Evolutionary conservation across 2,113 vertebrate genomes (phyloP), one percentile per base, ranked within the genome.

Genomic region (Cottus gobio): DNA sequence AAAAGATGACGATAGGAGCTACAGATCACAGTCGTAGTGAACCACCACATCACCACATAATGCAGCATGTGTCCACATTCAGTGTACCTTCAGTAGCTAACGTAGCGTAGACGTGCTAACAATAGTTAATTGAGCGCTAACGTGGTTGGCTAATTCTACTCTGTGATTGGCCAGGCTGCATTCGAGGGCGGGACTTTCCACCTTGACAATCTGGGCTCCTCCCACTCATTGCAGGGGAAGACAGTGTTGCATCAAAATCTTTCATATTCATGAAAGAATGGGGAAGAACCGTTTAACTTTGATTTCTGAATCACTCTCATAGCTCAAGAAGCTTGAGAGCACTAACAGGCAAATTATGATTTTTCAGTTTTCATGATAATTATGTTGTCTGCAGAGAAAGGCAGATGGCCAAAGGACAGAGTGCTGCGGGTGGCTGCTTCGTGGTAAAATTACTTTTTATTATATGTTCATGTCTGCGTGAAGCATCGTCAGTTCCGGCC

Each of bases 361-460:
- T 79, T 81, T 70, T 71, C n/a, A 58, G 64, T 77, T 65, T 56
- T 80, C 30, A 12, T 66, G 61, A 57, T 78, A 57, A 75, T 69
- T 42, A 31, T 4, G 66, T 54, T 1, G 65, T 60, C 72, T 75
- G 46, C 75, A 64, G 70, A 78, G 68, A 24, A 26, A 75, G 62
- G 57, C 60, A 72, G 79, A 71, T 61, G 66, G 74, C 50, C 58
- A 20, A 72, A 72, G 50, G 79, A 66, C 57, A n/a, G 72, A 28
- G 67, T 1, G n/a, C 71, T 79, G 11, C 56, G 6, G 31, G 71
- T 82, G 57, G 62, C 37, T 6, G 46, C 20, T 70, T 52, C 8
- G 20, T n/a, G 57, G 5, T 50, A 16, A 84, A 83, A 91, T 81
- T 15, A 87, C 79, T 89, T 88, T 83, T 83, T 89, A 74, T 22